A percentile compares a stretch with the other conserved stretches of the same genome.
Evolutionary conservation across 2,888 invertebrate species (phyloP).

Genomic region (Uropetala carovei): DNA sequence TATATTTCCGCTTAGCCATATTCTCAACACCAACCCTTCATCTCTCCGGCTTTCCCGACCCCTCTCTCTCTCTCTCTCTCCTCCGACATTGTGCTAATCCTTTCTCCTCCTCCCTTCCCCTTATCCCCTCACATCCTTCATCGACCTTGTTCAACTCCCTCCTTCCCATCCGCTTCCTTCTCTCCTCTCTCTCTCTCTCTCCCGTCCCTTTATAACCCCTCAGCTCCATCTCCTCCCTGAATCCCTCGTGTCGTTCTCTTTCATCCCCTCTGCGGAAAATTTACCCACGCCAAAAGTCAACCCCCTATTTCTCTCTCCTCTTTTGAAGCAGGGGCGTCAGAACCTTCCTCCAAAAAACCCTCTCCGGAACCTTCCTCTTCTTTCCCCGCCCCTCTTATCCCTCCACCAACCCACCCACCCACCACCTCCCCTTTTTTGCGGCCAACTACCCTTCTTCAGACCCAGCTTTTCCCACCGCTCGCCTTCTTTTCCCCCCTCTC

Average conservation of each 20-base stretch:
- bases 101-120: background rate
- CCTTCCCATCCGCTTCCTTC: background rate
- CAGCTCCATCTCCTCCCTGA: background rate
- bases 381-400: too few species aligned
- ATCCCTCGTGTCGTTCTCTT: background rate
- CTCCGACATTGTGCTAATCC: background rate
- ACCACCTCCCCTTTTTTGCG: background rate
- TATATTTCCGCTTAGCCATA: too few species aligned
- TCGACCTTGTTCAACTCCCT: background rate
- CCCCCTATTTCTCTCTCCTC: background rate
- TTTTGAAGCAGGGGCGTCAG: background rate
- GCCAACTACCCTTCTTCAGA: background rate
- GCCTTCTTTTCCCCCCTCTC: too few species aligned
- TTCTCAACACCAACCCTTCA: background rate
- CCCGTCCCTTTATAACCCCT: background rate
- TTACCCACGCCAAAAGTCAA: constrained; percentile 25
- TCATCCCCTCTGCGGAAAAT: constrained; percentile 25
- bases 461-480: too few species aligned
- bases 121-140: background rate
- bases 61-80: background rate
- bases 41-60: too few species aligned
- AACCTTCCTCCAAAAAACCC: background rate
- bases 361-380: too few species aligned
- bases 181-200: background rate
- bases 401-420: too few species aligned